A percentile compares a stretch with the other conserved stretches of the same genome.
Evolutionary conservation across 2,888 invertebrate species (phyloP).

Genomic region (Prosapia bicincta): DNA sequence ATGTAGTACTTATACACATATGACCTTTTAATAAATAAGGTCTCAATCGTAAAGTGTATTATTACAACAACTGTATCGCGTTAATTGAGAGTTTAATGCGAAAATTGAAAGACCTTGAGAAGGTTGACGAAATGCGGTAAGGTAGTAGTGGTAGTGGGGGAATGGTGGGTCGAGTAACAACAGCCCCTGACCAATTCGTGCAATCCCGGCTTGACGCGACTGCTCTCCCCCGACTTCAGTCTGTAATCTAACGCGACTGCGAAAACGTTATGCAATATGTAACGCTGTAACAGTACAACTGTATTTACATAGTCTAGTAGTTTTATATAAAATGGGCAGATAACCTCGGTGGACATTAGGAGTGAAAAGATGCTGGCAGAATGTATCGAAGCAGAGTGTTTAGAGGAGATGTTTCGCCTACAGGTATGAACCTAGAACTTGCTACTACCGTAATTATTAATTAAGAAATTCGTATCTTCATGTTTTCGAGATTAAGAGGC

Average conservation of each 20-base stretch:
- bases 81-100: neutral
- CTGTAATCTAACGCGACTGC: neutral
- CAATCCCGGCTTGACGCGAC: neutral
- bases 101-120: neutral
- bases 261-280: neutral
- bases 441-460: no score
- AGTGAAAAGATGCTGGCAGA: constrained; percentile 7
- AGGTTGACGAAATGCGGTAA: neutral
- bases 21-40: no score
- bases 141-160: neutral
- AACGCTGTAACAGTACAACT: neutral
- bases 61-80: no score
- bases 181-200: neutral
- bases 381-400: constrained; percentile 27
- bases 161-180: neutral
- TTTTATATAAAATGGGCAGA: neutral
- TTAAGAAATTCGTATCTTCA: no score
- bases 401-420: constrained; percentile 15
- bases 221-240: neutral
- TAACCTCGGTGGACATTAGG: neutral
- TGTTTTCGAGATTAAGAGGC: no score
- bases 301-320: neutral
- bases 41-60: no score
- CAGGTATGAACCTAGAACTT: no score
- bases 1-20: no score